Percentiles rank a stretch among this genome's conserved stretches.
These are phyloP conservation scores for Atherinomorus stipes DNA, from an alignment of 2,113 vertebrate genomes.

Conservation along the genomic window DNA sequence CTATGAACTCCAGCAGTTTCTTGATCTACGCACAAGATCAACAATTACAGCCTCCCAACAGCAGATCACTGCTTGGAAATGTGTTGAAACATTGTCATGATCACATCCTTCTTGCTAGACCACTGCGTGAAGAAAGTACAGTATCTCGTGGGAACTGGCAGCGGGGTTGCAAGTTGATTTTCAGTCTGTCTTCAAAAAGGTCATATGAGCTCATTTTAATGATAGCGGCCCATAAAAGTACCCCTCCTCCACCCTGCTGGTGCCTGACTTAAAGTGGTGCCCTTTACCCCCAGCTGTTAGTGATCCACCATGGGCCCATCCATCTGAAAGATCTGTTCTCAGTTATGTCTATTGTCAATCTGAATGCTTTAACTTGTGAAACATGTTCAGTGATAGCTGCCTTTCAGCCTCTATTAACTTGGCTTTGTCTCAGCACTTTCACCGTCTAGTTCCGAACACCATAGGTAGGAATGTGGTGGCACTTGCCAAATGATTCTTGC, in stretches of 20 bases:
- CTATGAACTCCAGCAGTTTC: too few species aligned
- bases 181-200: too few species aligned
- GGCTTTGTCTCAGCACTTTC: not conserved
- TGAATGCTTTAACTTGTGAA: too few species aligned
- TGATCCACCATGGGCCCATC: not conserved
- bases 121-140: not conserved
- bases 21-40: too few species aligned
- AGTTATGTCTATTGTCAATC: too few species aligned
- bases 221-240: not conserved
- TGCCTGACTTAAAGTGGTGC: slow-evolving; percentile 1
- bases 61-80: not conserved
- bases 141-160: not conserved
- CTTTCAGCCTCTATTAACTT: not conserved
- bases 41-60: not conserved
- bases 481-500: too few species aligned
- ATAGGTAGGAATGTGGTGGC: not conserved
- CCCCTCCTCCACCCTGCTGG: not conserved
- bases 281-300: slow-evolving; percentile 6
- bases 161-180: not conserved
- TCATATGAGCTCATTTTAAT: not conserved
- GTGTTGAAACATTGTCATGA: not conserved
- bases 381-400: too few species aligned
- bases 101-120: not conserved
- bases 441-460: not conserved
- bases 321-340: not conserved